Base-by-base conservation (phyloP, 2,888 invertebrate genomes). In the Ochropleura leucogaster region DNA sequence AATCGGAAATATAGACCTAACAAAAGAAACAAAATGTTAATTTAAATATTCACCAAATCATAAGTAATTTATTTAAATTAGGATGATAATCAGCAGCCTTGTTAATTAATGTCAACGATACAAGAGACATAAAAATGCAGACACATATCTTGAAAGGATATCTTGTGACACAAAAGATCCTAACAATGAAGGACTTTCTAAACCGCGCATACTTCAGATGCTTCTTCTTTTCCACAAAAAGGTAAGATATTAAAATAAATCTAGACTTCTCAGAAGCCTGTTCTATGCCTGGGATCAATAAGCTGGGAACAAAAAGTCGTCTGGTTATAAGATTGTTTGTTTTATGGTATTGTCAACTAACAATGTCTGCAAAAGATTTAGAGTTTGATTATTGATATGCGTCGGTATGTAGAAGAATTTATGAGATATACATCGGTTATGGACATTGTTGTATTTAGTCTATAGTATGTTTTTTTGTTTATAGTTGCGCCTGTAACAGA, bases 191-290 rank as follows among this genome's bases (percentile, higher is more conserved):
- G 30, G 62, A 72, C 85, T 84, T 82, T 85, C 87, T 77, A 84
- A 68, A 70, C 72, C 30, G 42, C 74, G 59, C 74, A 85, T 86
- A 66, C 63, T 64, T 69, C 42, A 78, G 65, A 84, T 80, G 40
- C 16, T 40, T 59, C 30, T 40, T 57, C 59, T 40, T 40, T 77
- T 72, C 62, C 68, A 77, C 60, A 77, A 70, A 82, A 74, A 74
- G 65, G 14, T 51, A 16, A 71, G 68, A 63, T 78, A 72, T 85
- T 75, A 68, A 65, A 86, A 78, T 80, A 85, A 77, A 77, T 84
- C 87, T 86, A 87, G 82, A 74, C 76, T 86, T 86, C 86, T 84
- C 2, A 77, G 86, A 86, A 86, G 49, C 59, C 46, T 18, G 57
- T 42, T 68, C 60, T 74, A 70, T 66, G 74, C 64, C 74, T 76